Base-by-base conservation (phyloP, 2,888 invertebrate genomes). In the Apomyelois bistriatella region DNA sequence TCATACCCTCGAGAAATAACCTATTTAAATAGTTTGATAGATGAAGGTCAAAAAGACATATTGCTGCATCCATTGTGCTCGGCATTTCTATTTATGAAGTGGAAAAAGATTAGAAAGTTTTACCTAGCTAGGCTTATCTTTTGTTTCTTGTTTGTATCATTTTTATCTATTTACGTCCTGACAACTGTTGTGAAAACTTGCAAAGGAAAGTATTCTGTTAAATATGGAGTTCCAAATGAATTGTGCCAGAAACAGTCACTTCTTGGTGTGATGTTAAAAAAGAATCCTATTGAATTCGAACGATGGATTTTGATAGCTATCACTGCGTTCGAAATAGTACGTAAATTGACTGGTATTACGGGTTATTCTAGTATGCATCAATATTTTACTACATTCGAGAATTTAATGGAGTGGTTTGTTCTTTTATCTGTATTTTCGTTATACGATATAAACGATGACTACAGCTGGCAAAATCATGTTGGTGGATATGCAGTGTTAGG, bases 61-160 rank as follows among this genome's bases (percentile, higher is more conserved):
- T 83, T 97, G 42, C 92, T 95, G 62, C 97, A 97, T 88, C 97
- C 97, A 0, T 81, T 97, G 1, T 97, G 97, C 74, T 95, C 96
- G 9, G 96, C 97, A 0, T 97, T 97, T 80, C 87, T 97, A 6
- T 95, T 96, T 79, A 93, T 97, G 70, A 97, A 97, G 74, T 97
- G 97, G 97, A 94, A 95, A 62, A 96, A 97, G 81, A 96, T 97
- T 67, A 92, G 96, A 54, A 96, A 96, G 76, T 97, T 96, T 81
- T 97, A 97, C 79, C 93, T 96, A 51, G 95, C 94, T 0, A 91
- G 96, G 56, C 90, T 96, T 56, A 91, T 96, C 48, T 95, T 96
- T 75, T 95, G 95, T 79, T 93, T 95, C 57, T 90, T 95, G 16
- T 96, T 96, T 76, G 95, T 96, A 48, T 82, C 95, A 22, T 95